These are phyloP conservation scores for Drosophila sucinea DNA, from an alignment of 1,140 invertebrate genomes.

Conservation along the genomic window DNA sequence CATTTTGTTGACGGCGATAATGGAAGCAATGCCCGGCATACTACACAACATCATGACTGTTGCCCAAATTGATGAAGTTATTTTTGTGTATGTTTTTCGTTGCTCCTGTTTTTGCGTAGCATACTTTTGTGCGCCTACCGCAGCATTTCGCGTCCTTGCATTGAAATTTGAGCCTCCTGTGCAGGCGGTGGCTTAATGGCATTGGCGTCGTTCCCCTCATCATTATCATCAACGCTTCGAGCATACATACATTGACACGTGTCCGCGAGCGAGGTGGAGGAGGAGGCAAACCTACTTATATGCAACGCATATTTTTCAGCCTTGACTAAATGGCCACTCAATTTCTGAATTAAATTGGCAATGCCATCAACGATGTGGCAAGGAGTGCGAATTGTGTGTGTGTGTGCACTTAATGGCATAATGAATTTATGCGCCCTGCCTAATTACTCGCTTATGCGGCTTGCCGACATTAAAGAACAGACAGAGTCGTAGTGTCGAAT, in stretches of 20 bases:
- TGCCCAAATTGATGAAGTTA: constrained; percentile 56
- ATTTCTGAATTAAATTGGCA: neutral
- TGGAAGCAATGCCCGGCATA: constrained; percentile 18
- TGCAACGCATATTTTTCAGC: constrained; percentile 45
- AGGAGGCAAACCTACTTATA: constrained; percentile 25
- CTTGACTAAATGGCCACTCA: constrained; percentile 15
- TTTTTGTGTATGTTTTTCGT: constrained; percentile 20
- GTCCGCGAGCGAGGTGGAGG: constrained; percentile 12
- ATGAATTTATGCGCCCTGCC: constrained; percentile 54
- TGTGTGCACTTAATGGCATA: constrained; percentile 60
- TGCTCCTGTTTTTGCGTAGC: constrained; percentile 24
- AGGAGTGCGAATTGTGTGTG: constrained; percentile 24
- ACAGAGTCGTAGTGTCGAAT: neutral
- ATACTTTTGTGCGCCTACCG: constrained; percentile 31
- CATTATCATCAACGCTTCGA: constrained; percentile 15
- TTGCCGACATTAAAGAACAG: neutral
- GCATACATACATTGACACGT: constrained; percentile 42
- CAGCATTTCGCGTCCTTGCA: constrained; percentile 41
- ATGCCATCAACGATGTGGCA: neutral
- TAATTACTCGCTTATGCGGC: constrained; percentile 36
- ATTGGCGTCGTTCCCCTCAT: constrained; percentile 44
- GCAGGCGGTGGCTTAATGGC: constrained; percentile 54
- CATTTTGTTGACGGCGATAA: constrained; percentile 24
- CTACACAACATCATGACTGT: constrained; percentile 47
- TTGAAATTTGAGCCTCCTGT: constrained; percentile 50